Evolutionary conservation across 2,113 vertebrate species (phyloP).

Genomic region (Ptychochromis oligacanthus): DNA sequence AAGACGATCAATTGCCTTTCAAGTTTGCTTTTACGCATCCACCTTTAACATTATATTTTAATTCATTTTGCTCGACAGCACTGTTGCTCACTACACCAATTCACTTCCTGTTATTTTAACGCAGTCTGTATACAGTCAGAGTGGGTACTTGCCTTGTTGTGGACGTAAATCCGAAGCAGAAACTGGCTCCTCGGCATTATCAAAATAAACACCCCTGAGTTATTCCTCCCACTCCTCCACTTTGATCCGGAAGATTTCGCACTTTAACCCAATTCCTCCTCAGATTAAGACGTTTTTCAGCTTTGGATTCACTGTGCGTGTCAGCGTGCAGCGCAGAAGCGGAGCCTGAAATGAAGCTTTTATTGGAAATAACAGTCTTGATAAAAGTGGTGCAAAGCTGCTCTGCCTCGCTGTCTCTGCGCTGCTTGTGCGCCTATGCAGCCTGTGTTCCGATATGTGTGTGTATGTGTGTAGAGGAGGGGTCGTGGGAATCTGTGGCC

Average conservation of each 20-base stretch:
- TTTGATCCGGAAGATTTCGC: conserved; percentile 40
- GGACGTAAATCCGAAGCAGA: conserved; percentile 51
- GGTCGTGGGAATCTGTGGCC: conserved; percentile 80
- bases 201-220: conserved; percentile 40
- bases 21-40: conserved; percentile 34
- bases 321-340: conserved; percentile 18
- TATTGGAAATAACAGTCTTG: conserved; percentile 25
- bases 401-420: conserved; percentile 47
- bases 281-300: not conserved
- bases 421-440: conserved; percentile 56
- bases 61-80: not conserved
- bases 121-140: conserved; percentile 14
- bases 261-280: conserved; percentile 43
- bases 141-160: conserved; percentile 70
- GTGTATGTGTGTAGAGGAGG: conserved; percentile 56
- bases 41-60: conserved; percentile 4
- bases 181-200: conserved; percentile 67
- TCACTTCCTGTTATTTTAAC: conserved; percentile 14
- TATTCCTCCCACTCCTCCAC: conserved; percentile 55
- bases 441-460: conserved; percentile 36
- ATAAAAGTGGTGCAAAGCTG: conserved; percentile 72
- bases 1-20: not conserved
- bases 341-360: conserved; percentile 41
- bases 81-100: conserved; percentile 42
- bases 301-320: not conserved